Conservation (phyloP, 2,888 invertebrate genomes). For the Luperina testacea region DNA sequence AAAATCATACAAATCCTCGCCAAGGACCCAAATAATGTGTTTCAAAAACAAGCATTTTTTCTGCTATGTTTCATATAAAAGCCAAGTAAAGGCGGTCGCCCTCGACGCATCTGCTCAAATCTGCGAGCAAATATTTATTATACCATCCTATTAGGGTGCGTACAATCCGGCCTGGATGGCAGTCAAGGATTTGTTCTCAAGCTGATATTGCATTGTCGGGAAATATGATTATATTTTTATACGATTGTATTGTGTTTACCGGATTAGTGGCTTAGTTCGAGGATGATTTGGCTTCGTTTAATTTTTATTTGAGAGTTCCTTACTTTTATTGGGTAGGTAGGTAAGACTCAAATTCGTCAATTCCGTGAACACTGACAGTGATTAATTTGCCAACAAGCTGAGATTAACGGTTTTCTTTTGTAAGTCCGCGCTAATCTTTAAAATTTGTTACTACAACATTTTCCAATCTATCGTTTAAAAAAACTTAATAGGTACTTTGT, state of each 20-base stretch:
- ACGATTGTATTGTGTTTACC: slow-evolving; percentile 41
- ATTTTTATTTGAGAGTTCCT: slow-evolving; percentile 6
- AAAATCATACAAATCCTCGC: slow-evolving; percentile 1
- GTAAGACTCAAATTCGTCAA: neutral
- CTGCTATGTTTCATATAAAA: slow-evolving; percentile 69
- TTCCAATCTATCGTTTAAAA: neutral
- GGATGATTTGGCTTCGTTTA: slow-evolving; percentile 36
- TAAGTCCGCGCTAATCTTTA: neutral
- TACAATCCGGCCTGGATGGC: slow-evolving; percentile 60
- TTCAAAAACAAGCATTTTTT: slow-evolving; percentile 65
- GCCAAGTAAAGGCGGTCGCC: slow-evolving; percentile 63
- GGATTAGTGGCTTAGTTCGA: slow-evolving; percentile 30
- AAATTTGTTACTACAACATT: neutral
- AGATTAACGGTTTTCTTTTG: neutral
- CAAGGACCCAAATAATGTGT: slow-evolving; percentile 59
- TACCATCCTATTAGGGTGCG: slow-evolving; percentile 67
- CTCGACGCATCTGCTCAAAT: slow-evolving; percentile 81
- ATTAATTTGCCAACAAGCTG: neutral
- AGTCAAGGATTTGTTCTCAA: slow-evolving; percentile 59
- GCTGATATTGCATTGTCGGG: slow-evolving; percentile 61
- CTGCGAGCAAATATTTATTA: slow-evolving; percentile 81
- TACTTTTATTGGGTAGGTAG: slow-evolving; percentile 6
- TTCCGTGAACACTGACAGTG: neutral
- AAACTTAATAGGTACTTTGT: neutral
- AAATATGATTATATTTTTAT: slow-evolving; percentile 57